These are phyloP conservation scores for Eupithecia exiguata DNA, from an alignment of 2,888 invertebrate species.

Conservation along the genomic window DNA sequence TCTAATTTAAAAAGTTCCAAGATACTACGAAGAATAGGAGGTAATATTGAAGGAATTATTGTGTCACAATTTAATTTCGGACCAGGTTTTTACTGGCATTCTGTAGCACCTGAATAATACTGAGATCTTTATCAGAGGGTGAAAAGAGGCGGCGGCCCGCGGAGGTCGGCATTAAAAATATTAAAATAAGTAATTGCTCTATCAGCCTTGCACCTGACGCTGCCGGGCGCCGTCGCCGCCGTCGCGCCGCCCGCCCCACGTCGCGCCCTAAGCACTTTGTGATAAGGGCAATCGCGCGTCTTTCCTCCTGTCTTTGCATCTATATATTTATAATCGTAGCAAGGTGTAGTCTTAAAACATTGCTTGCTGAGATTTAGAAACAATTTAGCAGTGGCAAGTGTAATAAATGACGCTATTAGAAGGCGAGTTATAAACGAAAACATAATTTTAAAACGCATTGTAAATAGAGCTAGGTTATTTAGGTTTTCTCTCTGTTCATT, in stretches of 20 bases:
- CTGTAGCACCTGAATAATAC: constrained; percentile 61
- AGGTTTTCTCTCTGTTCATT: neutral
- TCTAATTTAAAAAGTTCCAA: constrained; percentile 41
- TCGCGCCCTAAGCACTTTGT: constrained; percentile 62
- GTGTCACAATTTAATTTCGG: constrained; percentile 45
- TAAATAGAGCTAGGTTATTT: neutral
- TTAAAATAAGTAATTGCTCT: constrained; percentile 79
- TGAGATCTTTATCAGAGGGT: constrained; percentile 59
- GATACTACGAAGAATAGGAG: constrained; percentile 29
- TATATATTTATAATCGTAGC: constrained; percentile 48
- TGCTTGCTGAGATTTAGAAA: constrained; percentile 2
- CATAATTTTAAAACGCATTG: neutral
- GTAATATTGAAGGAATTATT: constrained; percentile 43
- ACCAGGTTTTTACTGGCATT: constrained; percentile 37
- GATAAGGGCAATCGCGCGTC: constrained; percentile 65
- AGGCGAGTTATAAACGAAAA: neutral
- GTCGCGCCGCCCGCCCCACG: constrained; percentile 46
- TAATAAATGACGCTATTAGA: neutral
- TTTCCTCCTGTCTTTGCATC: constrained; percentile 47
- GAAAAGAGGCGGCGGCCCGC: constrained; percentile 58
- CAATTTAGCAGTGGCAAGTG: constrained; percentile 9
- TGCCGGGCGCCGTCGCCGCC: constrained; percentile 48
- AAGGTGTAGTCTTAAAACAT: constrained; percentile 43
- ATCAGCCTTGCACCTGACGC: constrained; percentile 76
- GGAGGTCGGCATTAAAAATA: constrained; percentile 73